Evolutionary conservation across 2,113 vertebrate genomes (phyloP), one percentile per base, ranked within the genome.

Genomic region (Pao palembangensis): DNA sequence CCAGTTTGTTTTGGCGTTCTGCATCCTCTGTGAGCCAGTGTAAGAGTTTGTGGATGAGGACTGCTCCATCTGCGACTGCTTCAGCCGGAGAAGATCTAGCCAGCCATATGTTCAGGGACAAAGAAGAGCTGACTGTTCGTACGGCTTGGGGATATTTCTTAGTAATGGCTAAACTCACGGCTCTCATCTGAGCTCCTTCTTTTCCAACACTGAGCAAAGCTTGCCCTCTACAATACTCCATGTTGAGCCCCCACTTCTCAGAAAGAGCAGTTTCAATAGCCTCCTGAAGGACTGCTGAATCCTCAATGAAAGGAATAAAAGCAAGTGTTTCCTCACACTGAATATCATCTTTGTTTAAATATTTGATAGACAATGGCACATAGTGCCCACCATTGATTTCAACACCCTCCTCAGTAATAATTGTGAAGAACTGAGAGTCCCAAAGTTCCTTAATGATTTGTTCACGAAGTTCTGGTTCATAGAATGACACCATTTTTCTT

Each of bases 191-290:
- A 41, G 74, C 69, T 20, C 88, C 87, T 4, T 82, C 77, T 44
- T 81, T 70, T 19, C 91, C 89, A 3, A 88, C 75, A 69, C 85
- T 88, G 53, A 89, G 55, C 49, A 76, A 65, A 21, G 87, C 83
- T 73, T 90, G 89, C 12, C 91, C 91, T 69, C 91, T 82, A 58
- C 91, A 92, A 21, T 82, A 85, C 55, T 84, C 88, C 90, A 92
- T 90, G 70, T 91, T 89, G 15, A 92, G 84, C 7, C 91, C 91
- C 88, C 90, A 92, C 51, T 92, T 92, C 64, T 92, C 88, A 23
- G 91, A 88, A 47, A 92, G 80, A 1, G 77, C 71, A 0, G 73
- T 80, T 56, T 89, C 88, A 31, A 92, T 69, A 6, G 79, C 44
- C 1, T 90, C 88, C 0, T 80, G 56, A n/a, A 91, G 87, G 16